These are phyloP conservation scores for Philhelius pedissequus DNA, from an alignment of 2,888 invertebrate genomes.

Conservation along the genomic window DNA sequence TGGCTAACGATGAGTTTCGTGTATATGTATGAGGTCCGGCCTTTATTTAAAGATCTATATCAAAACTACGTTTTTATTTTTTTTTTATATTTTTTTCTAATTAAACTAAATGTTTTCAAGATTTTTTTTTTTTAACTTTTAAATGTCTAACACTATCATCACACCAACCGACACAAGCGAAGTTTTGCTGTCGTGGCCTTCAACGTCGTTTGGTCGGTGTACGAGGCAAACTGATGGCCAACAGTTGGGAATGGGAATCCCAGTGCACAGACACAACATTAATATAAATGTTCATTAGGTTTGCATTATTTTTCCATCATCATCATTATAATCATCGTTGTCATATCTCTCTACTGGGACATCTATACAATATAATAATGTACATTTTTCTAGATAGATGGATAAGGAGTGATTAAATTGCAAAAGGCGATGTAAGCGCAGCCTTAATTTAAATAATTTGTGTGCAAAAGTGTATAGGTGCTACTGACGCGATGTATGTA, in stretches of 20 bases:
- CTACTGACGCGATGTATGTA: neutral
- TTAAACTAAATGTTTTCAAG: constrained; percentile 48
- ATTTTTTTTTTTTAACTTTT: neutral
- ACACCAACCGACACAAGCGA: no score
- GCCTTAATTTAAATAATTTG: constrained; percentile 2
- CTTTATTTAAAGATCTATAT: constrained; percentile 44
- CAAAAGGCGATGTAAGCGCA: constrained; percentile 22
- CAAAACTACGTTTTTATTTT: constrained; percentile 9
- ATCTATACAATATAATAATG: no score
- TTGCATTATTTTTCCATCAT: constrained; percentile 40
- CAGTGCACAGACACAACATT: constrained; percentile 29
- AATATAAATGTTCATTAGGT: constrained; percentile 49
- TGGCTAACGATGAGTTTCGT: neutral
- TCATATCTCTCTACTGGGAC: constrained; percentile 9
- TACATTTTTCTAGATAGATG: constrained; percentile 3
- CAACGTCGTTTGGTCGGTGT: neutral
- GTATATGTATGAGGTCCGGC: neutral
- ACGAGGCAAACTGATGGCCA: neutral
- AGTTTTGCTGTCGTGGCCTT: neutral
- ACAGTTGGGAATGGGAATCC: neutral
- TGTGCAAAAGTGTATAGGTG: neutral
- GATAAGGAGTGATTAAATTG: constrained; percentile 44
- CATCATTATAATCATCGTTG: constrained; percentile 10
- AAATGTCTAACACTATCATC: neutral
- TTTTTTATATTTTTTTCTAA: constrained; percentile 44